These are phyloP conservation scores for Panagrolaimus sp. DNA, from an alignment of 1,140 invertebrate genomes.

Conservation along the genomic window DNA sequence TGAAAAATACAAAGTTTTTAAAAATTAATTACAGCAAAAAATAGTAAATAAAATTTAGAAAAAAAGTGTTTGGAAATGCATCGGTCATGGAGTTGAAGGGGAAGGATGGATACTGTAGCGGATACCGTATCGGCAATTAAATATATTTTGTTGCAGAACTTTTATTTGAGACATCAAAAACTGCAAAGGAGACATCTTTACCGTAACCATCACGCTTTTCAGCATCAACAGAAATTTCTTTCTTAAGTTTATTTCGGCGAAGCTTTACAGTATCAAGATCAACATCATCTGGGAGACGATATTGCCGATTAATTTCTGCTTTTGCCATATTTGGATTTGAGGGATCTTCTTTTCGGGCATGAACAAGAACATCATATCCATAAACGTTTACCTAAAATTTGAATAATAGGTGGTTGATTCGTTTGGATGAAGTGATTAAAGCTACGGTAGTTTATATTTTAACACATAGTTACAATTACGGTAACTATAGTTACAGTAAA, in stretches of 20 bases:
- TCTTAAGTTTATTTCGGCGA: constrained; percentile 15
- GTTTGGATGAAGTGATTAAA: too few species aligned
- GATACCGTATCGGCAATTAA: too few species aligned
- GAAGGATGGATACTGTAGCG: too few species aligned
- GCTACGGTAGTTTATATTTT: not conserved
- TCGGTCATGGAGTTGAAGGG: too few species aligned
- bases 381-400: constrained; percentile 22
- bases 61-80: too few species aligned
- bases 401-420: too few species aligned
- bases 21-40: too few species aligned
- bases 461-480: too few species aligned
- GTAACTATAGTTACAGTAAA: too few species aligned
- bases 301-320: constrained; percentile 32
- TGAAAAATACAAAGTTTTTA: too few species aligned
- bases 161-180: constrained; percentile 5
- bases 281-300: constrained; percentile 34
- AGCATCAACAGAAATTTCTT: constrained; percentile 22
- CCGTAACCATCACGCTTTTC: constrained; percentile 1
- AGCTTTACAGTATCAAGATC: constrained; percentile 34
- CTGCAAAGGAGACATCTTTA: not conserved
- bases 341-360: constrained; percentile 34
- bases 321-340: constrained; percentile 24
- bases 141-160: too few species aligned
- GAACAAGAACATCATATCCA: constrained; percentile 37
- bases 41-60: too few species aligned